Evolutionary conservation across 92 coral and sea anemone species (phyloP), one percentile per base, ranked within the genome.

Genomic region (Phenganax stokvisi): DNA sequence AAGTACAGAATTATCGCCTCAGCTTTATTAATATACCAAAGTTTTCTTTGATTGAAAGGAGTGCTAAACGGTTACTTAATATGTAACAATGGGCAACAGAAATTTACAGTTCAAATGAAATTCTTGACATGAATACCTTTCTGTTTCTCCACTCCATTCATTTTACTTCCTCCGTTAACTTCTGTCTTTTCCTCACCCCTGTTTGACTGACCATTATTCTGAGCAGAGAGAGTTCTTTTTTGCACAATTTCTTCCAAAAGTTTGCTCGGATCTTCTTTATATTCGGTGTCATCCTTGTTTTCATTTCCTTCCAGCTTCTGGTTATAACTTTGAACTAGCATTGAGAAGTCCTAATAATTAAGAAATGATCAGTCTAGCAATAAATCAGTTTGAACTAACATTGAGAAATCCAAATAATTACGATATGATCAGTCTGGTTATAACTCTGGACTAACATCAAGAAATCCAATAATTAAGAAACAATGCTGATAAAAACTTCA

Each of bases 241-340:
- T 74, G 69, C 17, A 79, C 71, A 47, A 70, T 61, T 20, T n/a
- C 29, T 70, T 70, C 68, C 70, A 56, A 57, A 69, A 72, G 68
- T 27, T 12, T 58, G 12, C 66, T 70, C 6, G 55, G 53, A 6
- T 70, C 57, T 30, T 31, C 31, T 10, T 71, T 51, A 6, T 69
- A 56, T 5, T 54, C 66, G 0, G 0, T 28, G n/a, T 29, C 72
- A 17, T 86, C 89, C 65, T 86, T 85, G 64, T 58, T 85, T 7
- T 81, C 82, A 62, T 88, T 89, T 65, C 80, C 85, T 37, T 82
- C 89, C 71, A 86, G 74, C 67, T 82, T 85, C 54, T 86, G 86
- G 20, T 85, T 80, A 69, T 85, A 88, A 60, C 76, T 72, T n/a
- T 81, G 73, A 12, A 88, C 83, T 56, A 88, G 52, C n/a, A 81